Base-by-base conservation (phyloP, 37 sponge, comb jelly and placozoan species). In the Agelas oroides region DNA sequence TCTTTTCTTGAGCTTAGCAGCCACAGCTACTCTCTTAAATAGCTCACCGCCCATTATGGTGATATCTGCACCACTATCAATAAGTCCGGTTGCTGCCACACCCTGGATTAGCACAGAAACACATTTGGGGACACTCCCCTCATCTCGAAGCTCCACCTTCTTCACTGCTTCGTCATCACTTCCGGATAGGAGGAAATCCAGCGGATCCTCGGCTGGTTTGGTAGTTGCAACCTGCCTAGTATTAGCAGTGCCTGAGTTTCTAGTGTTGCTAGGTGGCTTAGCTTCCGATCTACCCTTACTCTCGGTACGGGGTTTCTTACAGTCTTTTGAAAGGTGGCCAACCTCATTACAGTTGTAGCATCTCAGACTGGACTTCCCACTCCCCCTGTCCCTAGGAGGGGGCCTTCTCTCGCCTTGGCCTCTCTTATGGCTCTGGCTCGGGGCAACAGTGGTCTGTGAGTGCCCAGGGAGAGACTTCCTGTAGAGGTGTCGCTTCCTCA, bases 61-160 rank as follows among this genome's bases (percentile, higher is more conserved):
- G 37, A 77, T 61, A n/a, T n/a, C n/a, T n/a, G n/a, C n/a, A n/a
- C n/a, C n/a, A n/a, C n/a, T n/a, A n/a, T n/a, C n/a, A n/a, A 35
- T 77, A 63, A 78, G 13, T 27, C 80, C 80, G 25, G 24, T 25
- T 70, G 40, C 70, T 12, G 77, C 66, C 14, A 76, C 77, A 61
- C 77, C 77, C 58, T 76, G 66, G 66, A 76, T 57, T 55, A 35
- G 23, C 62, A 76, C 84, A 25, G 34, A n/a, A 20, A 64, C 84
- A 63, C 60, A 78, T 38, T 77, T 65, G 11, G 68, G 27, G 28
- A 30, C 24, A 40, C 77, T 85, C 5, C 86, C 86, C 24, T 5
- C 25, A 37, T 85, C 67, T 20, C 28, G 24, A 32, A 85, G 78
- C 78, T 53, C 23, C 24, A 5, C 65, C 6, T 18, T 64, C 86